Evolutionary conservation across 2,888 invertebrate species (phyloP), one percentile per base, ranked within the genome.

Genomic region (Epinotia demarniana): DNA sequence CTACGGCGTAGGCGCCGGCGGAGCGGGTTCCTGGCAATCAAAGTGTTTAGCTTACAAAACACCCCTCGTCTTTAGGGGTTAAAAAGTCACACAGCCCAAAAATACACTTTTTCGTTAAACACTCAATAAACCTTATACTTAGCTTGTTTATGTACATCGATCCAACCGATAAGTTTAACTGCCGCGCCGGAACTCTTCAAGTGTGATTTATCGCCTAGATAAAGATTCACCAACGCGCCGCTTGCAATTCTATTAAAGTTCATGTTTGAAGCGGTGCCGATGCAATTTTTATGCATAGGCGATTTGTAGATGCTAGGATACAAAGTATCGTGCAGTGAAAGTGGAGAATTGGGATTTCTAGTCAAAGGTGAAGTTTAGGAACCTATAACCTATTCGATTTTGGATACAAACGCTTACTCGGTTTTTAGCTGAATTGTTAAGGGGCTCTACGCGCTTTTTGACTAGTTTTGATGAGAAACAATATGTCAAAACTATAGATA

Each of bases 201-300:
- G 71, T 75, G 75, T 75, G 75, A 75, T 75, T 75, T 75, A 75
- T 75, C 61, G 67, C 66, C 53, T 67, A 72, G 75, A 75, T 75
- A 75, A 72, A 75, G 67, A 72, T 67, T 72, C 72, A 46, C 46
- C 58, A 67, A 61, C 71, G 60, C 64, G 66, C 43, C 58, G 43
- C 61, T 43, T 18, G 72, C 75, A 19, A 75, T 67, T 72, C 72
- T 67, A 75, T 75, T 61, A 75, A 43, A 67, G 71, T 57, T 67
- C 75, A 66, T 58, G 70, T 27, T 57, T 72, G 53, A 64, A 70
- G 9, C 67, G 72, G 62, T 75, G 60, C 43, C 46, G 67, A 75
- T 75, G 75, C 43, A 72, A 75, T 72, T 75, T 75, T 67, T 72
- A 75, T 75, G 72, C 67, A 72, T 70, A 75, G 60, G 33, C 68